Conservation (phyloP, 1,140 invertebrate genomes). For the Globodera rostochiensis region DNA sequence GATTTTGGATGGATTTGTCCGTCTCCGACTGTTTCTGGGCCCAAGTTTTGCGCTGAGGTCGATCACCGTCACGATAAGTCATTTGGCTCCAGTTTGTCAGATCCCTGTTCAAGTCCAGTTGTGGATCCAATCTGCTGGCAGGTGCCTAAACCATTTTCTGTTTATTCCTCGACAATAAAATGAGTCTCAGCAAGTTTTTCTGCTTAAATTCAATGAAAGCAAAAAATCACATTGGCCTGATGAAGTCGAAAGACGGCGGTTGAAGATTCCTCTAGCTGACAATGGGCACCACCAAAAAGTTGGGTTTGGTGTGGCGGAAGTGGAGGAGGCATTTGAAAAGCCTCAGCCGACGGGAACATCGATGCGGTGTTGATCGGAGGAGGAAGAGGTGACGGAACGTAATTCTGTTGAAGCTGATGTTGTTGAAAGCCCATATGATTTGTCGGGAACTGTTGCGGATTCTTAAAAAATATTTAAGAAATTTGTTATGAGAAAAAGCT, state of each 20-base stretch:
- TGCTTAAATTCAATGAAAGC: not conserved
- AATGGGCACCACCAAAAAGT: slow-evolving; percentile 10
- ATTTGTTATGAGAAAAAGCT: not conserved
- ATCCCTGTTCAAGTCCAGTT: slow-evolving; percentile 58
- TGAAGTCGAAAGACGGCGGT: slow-evolving; percentile 50
- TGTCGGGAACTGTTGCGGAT: not conserved
- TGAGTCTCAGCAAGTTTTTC: not conserved
- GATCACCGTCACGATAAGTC: slow-evolving; percentile 48
- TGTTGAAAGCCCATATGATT: not conserved
- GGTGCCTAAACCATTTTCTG: slow-evolving; percentile 38
- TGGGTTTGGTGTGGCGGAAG: slow-evolving; percentile 3
- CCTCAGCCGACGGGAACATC: not conserved
- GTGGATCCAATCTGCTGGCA: slow-evolving; percentile 50
- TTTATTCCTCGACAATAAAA: not conserved
- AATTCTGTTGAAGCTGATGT: slow-evolving; percentile 7
- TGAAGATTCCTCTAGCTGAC: not conserved
- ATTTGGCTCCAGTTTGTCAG: slow-evolving; percentile 62
- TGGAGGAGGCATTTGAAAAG: not conserved
- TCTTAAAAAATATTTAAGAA: not conserved
- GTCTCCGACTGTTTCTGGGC: slow-evolving; percentile 30
- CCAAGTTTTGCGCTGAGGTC: slow-evolving; percentile 57
- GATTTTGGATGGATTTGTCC: not conserved
- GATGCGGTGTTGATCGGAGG: not conserved
- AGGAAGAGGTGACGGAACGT: not conserved
- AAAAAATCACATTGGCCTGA: slow-evolving; percentile 49